Evolutionary conservation across 92 coral and sea anemone species (phyloP).

Genomic region (Isaurus tuberculatus): DNA sequence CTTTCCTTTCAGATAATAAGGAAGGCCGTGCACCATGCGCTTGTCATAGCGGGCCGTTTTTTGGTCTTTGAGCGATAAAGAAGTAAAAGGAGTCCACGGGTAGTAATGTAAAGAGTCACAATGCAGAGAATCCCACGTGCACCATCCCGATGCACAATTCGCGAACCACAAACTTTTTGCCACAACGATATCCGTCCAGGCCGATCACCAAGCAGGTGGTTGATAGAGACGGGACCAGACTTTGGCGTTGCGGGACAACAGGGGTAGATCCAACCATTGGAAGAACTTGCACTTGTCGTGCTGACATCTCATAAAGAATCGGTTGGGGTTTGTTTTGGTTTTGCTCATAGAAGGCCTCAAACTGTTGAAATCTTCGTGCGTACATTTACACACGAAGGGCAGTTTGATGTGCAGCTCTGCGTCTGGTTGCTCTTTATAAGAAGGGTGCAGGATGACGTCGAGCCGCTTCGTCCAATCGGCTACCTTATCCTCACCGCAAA

Average conservation of each 20-base stretch:
- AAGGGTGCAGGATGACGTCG: neutral
- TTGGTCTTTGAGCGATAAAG: neutral
- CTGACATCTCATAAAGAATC: neutral
- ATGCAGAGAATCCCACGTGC: neutral
- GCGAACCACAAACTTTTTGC: neutral
- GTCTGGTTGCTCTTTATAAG: neutral
- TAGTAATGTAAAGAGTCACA: conserved; percentile 4
- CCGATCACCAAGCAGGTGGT: neutral
- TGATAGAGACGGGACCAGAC: neutral
- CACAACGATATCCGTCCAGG: neutral
- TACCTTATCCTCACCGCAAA: neutral
- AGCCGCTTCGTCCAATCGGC: neutral
- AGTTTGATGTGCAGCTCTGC: neutral
- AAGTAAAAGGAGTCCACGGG: neutral
- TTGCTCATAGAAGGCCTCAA: neutral
- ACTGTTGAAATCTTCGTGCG: neutral
- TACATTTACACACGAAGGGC: neutral
- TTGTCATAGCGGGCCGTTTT: neutral
- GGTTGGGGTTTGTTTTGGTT: neutral
- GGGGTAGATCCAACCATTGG: neutral
- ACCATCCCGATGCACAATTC: neutral
- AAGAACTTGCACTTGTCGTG: neutral
- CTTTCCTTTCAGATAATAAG: neutral
- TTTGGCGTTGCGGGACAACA: neutral
- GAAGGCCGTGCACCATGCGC: neutral